Evolutionary conservation across 2,113 vertebrate species (phyloP).

Genomic region (Spizaetus ornatus): DNA sequence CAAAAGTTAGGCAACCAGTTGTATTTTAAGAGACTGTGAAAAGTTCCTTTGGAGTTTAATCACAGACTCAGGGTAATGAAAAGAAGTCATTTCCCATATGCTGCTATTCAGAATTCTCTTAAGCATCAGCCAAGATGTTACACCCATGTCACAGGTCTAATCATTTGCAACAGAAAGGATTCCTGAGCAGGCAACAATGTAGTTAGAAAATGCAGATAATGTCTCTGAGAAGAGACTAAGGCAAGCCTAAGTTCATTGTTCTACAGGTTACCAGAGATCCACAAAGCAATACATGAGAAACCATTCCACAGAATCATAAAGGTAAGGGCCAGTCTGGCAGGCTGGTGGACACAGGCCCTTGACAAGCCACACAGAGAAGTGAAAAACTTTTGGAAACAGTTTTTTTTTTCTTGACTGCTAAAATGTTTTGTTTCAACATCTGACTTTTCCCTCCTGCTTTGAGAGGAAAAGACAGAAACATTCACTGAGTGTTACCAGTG

Average conservation of each 20-base stretch:
- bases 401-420: background rate
- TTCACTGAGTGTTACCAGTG: background rate
- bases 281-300: background rate
- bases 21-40: slow-evolving; percentile 3
- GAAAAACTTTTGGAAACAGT: background rate
- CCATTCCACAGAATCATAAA: background rate
- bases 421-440: background rate
- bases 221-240: background rate
- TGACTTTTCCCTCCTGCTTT: background rate
- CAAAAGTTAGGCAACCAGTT: slow-evolving; percentile 23
- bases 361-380: background rate
- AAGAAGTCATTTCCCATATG: background rate
- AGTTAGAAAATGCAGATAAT: background rate
- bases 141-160: background rate
- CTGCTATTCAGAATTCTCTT: background rate
- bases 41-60: slow-evolving; percentile 47
- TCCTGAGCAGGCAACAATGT: background rate
- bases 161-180: background rate
- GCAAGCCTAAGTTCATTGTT: background rate
- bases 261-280: background rate
- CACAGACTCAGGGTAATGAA: slow-evolving; percentile 18
- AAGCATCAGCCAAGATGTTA: background rate
- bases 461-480: background rate
- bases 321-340: background rate
- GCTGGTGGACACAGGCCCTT: background rate